Conservation (phyloP, 1,140 invertebrate species). For the Cryptotermes secundus region DNA sequence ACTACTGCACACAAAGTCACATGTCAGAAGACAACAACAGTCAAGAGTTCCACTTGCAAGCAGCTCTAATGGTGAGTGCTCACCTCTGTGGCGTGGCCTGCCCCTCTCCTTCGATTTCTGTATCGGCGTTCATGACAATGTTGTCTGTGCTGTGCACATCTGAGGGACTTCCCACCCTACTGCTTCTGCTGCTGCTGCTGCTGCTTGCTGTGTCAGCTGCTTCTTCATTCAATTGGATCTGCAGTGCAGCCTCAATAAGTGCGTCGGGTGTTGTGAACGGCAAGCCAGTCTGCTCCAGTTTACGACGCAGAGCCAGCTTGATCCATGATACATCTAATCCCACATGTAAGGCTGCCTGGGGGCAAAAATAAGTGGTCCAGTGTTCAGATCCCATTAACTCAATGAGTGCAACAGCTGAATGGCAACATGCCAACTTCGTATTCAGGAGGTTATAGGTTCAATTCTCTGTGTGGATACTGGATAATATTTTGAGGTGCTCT, state of each 20-base stretch:
- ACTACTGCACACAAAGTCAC: neutral
- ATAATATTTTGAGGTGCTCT: too few relatives aligned
- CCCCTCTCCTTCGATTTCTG: neutral
- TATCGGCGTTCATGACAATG: neutral
- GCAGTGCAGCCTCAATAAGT: slow-evolving; percentile 19
- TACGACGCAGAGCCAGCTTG: slow-evolving; percentile 59
- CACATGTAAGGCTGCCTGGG: slow-evolving; percentile 62
- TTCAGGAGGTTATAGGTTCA: too few relatives aligned
- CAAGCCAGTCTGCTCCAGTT: slow-evolving; percentile 56
- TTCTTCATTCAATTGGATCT: neutral
- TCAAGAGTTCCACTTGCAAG: too few relatives aligned
- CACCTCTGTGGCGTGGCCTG: neutral
- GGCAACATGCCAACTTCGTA: too few relatives aligned
- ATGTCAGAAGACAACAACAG: too few relatives aligned
- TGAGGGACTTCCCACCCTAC: neutral
- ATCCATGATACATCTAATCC: slow-evolving; percentile 68
- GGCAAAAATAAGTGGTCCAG: slow-evolving; percentile 35
- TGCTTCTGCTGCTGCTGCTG: neutral
- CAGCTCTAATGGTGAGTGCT: neutral
- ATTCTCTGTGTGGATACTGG: too few relatives aligned
- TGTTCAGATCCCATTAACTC: neutral
- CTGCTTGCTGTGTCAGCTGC: neutral
- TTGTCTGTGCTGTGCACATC: neutral
- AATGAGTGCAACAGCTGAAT: too few relatives aligned
- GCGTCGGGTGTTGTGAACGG: slow-evolving; percentile 63